phyloP scores from a whole-genome alignment of 2,888 invertebrate genomes.

The Chloroclysta siterata region DNA sequence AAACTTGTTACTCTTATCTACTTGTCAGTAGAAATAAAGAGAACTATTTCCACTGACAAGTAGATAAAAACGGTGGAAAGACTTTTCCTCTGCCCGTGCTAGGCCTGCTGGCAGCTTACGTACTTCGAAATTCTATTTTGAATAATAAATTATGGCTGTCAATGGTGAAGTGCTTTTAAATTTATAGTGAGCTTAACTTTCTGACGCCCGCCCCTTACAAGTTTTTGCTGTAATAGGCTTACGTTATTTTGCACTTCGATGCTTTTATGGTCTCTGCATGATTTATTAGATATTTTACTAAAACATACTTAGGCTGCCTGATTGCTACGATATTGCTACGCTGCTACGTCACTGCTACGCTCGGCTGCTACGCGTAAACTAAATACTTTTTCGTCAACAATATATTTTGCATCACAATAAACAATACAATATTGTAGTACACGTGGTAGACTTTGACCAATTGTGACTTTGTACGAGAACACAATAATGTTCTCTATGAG shows the following conservation, averaged over 20 bases:
- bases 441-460: neutral
- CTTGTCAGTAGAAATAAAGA: no score
- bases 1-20: no score
- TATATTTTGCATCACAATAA: neutral
- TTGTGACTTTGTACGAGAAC: neutral
- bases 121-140: conserved; percentile 10
- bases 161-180: conserved; percentile 19
- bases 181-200: conserved; percentile 20
- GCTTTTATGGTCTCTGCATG: conserved; percentile 37
- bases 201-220: conserved; percentile 12
- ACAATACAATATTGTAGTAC: neutral
- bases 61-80: no score
- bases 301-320: neutral
- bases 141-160: conserved; percentile 18
- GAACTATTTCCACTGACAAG: no score
- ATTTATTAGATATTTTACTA: conserved; percentile 23
- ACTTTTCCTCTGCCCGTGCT: no score
- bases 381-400: no score
- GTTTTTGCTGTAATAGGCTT: conserved; percentile 24
- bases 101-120: no score
- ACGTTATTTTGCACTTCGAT: conserved; percentile 21
- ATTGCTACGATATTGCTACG: conserved; percentile 5
- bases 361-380: no score
- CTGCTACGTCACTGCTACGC: neutral
- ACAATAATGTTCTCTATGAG: conserved; percentile 20